These are phyloP conservation scores for Mormyrops attenuatus DNA, from an alignment of 2,797 vertebrate species.

Conservation along the genomic window DNA sequence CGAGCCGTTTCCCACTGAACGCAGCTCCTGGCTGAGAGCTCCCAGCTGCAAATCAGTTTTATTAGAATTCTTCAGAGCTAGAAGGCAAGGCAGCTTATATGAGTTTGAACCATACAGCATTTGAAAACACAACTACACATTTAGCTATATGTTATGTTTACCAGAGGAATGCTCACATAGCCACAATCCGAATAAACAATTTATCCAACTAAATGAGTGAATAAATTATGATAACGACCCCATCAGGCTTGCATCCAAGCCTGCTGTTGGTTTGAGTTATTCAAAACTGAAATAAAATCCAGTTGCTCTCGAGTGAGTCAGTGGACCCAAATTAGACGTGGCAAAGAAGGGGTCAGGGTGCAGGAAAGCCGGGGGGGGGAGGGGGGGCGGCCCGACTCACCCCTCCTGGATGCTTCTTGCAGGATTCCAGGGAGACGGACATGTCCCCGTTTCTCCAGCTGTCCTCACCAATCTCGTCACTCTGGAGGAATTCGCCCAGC, in stretches of 20 bases:
- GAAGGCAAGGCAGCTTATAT: background rate
- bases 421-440: constrained; percentile 68
- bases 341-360: background rate
- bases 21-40: background rate
- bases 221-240: background rate
- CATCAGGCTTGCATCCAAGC: background rate
- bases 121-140: background rate
- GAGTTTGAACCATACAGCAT: background rate
- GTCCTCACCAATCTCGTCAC: constrained; percentile 94
- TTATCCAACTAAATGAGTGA: background rate
- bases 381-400: constrained; percentile 60
- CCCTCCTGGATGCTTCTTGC: constrained; percentile 74
- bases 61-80: background rate
- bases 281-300: constrained; percentile 4
- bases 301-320: background rate
- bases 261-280: background rate
- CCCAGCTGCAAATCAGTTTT: background rate
- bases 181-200: background rate
- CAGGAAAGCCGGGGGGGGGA: background rate
- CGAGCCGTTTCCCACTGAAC: background rate
- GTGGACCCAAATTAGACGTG: background rate
- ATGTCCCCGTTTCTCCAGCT: constrained; percentile 81
- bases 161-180: background rate
- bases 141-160: background rate
- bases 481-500: constrained; percentile 90